These are phyloP conservation scores for Trachythela sp. DNA, from an alignment of 64 coral and sea anemone genomes.

Conservation along the genomic window DNA sequence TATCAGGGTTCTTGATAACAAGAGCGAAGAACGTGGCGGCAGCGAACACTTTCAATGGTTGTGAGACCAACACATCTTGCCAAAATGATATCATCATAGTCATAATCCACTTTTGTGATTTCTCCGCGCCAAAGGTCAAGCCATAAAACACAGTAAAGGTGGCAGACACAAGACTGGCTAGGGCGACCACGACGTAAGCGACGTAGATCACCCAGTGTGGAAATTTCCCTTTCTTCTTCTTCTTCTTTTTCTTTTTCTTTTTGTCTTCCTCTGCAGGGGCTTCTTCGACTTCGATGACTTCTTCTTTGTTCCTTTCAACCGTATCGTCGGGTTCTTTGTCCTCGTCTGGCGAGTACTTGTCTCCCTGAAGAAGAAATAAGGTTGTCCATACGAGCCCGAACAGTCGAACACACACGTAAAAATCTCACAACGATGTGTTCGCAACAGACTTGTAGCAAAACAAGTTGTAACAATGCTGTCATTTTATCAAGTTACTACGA, in stretches of 20 bases:
- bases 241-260: background rate
- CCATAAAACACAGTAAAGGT: slow-evolving; percentile 71
- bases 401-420: no score
- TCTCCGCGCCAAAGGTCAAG: slow-evolving; percentile 64
- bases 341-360: background rate
- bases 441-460: no score
- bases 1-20: slow-evolving; percentile 88
- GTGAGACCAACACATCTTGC: slow-evolving; percentile 73
- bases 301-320: background rate
- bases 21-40: slow-evolving; percentile 77
- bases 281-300: background rate
- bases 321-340: background rate
- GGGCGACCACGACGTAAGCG: slow-evolving; percentile 34
- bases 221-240: background rate
- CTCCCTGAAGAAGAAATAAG: background rate
- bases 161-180: slow-evolving; percentile 48
- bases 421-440: no score
- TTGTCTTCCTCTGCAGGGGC: background rate
- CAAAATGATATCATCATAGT: slow-evolving; percentile 84
- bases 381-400: no score
- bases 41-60: slow-evolving; percentile 81
- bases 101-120: slow-evolving; percentile 73
- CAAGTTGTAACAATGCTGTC: no score
- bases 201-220: slow-evolving; percentile 82
- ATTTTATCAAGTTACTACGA: no score